These are phyloP conservation scores for Drosophila virilis DNA, from an alignment of 1,140 invertebrate genomes.

Conservation along the genomic window DNA sequence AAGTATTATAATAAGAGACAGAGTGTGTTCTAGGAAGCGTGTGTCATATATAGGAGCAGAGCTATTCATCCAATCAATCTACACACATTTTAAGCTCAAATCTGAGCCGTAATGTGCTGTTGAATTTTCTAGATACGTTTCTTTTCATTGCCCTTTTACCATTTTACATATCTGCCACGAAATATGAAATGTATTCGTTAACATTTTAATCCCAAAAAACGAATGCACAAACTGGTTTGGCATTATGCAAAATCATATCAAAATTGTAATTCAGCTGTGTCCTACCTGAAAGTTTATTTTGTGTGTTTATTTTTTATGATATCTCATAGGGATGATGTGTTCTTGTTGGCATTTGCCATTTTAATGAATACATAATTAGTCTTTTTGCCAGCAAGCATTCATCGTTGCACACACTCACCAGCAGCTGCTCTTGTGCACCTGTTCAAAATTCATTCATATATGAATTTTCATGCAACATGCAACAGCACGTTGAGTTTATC, in stretches of 20 bases:
- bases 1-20: too few relatives aligned
- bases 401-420: constrained; percentile 16
- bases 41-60: too few relatives aligned
- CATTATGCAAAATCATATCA: constrained; percentile 44
- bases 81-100: not conserved
- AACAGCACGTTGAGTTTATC: constrained; percentile 34
- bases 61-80: too few relatives aligned
- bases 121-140: too few relatives aligned
- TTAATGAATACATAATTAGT: constrained; percentile 82
- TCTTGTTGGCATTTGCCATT: constrained; percentile 70
- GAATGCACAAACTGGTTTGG: constrained; percentile 27
- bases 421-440: constrained; percentile 43
- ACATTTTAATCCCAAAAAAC: constrained; percentile 31
- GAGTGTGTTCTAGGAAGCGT: too few relatives aligned
- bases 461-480: constrained; percentile 46
- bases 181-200: constrained; percentile 2
- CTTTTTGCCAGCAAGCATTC: constrained; percentile 64
- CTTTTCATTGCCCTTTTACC: too few relatives aligned
- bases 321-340: constrained; percentile 18
- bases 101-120: not conserved
- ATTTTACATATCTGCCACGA: too few relatives aligned
- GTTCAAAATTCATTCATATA: constrained; percentile 45
- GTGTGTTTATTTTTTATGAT: constrained; percentile 24
- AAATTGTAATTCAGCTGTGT: not conserved
- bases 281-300: constrained; percentile 2